These are phyloP conservation scores for Drosophila anomalata DNA, from an alignment of 2,888 invertebrate genomes.

Conservation along the genomic window DNA sequence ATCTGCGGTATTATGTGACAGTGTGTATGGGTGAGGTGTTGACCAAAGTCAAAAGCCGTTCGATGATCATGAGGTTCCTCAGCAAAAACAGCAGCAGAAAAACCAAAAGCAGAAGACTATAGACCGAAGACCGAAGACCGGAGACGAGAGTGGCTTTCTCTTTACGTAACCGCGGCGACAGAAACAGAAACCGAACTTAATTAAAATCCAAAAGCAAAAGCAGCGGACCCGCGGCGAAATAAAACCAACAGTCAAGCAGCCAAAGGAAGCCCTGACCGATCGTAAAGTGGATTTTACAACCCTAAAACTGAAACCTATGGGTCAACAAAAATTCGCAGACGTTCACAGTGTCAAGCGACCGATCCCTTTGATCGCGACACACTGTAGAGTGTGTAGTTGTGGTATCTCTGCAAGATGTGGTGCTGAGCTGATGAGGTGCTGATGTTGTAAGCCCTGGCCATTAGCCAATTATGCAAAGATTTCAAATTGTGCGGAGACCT, in stretches of 20 bases:
- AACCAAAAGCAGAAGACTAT: constrained; percentile 9
- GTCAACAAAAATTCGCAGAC: constrained; percentile 14
- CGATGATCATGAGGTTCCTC: constrained; percentile 75
- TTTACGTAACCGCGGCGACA: constrained; percentile 68
- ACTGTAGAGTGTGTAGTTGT: constrained; percentile 14
- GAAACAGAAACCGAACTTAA: constrained; percentile 67
- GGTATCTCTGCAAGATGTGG: constrained; percentile 26
- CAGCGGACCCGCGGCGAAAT: constrained; percentile 56
- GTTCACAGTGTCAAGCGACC: constrained; percentile 34
- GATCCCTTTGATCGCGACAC: constrained; percentile 28
- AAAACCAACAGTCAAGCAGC: constrained; percentile 46
- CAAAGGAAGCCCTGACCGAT: constrained; percentile 54
- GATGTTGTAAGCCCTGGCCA: constrained; percentile 57
- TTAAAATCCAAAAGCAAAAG: constrained; percentile 61
- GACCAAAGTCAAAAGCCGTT: constrained; percentile 74
- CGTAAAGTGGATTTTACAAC: constrained; percentile 30
- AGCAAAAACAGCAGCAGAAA: constrained; percentile 26
- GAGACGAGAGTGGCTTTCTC: constrained; percentile 66
- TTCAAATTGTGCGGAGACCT: constrained; percentile 20
- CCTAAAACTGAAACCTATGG: background rate
- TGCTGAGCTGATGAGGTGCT: constrained; percentile 33
- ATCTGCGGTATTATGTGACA: constrained; percentile 16
- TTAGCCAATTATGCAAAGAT: constrained; percentile 62
- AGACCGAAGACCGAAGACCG: constrained; percentile 20
- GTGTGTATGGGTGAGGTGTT: constrained; percentile 55